These are phyloP conservation scores for Tetragonula clypearis DNA, from an alignment of 1,140 invertebrate genomes.

Conservation along the genomic window DNA sequence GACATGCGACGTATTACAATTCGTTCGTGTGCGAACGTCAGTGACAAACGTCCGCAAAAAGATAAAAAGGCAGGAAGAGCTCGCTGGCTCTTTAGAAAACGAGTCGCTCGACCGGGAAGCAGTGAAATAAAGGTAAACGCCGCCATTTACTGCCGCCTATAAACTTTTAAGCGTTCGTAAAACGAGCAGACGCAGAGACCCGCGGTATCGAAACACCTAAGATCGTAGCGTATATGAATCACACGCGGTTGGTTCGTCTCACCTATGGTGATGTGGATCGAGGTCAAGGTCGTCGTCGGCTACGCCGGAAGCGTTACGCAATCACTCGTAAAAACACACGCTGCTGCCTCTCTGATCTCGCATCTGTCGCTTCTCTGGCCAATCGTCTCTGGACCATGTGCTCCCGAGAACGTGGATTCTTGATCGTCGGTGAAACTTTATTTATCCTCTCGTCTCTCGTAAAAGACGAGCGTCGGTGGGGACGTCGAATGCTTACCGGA, in stretches of 20 bases:
- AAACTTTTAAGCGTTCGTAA: constrained; percentile 82
- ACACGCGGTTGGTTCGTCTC: constrained; percentile 31
- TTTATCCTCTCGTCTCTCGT: too few species aligned
- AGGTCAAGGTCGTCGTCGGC: constrained; percentile 78
- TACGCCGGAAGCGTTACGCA: constrained; percentile 67
- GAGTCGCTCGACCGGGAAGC: neutral
- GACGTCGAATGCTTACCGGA: neutral
- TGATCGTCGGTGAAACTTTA: neutral
- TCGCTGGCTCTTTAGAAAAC: neutral
- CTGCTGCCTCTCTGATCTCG: too few species aligned
- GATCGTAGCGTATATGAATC: constrained; percentile 60
- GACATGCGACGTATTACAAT: neutral
- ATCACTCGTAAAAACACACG: constrained; percentile 71
- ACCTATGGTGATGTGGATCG: constrained; percentile 66
- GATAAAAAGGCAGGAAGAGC: constrained; percentile 5
- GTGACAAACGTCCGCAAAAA: neutral
- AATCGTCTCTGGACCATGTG: neutral
- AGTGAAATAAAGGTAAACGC: constrained; percentile 79
- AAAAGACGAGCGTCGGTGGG: neutral
- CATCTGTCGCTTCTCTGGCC: neutral
- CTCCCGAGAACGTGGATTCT: neutral
- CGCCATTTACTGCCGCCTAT: constrained; percentile 80
- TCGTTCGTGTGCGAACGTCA: neutral
- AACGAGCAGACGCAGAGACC: constrained; percentile 66
- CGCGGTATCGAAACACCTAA: constrained; percentile 66